Evolutionary conservation across 1,140 invertebrate genomes (phyloP).

Genomic region (Zaprionus nigranus): DNA sequence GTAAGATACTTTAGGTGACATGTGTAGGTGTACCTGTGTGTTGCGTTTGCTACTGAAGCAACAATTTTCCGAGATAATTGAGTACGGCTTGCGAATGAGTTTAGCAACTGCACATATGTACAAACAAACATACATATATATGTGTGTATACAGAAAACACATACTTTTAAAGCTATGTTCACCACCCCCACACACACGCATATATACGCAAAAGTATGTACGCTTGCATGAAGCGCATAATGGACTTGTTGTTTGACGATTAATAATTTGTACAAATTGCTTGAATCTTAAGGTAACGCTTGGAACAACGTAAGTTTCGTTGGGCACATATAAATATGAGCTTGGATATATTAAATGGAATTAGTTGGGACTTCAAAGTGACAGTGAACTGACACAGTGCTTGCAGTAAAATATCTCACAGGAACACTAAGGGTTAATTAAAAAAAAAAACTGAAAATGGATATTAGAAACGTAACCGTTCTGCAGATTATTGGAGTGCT

Average conservation of each 20-base stretch:
- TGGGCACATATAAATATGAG: slow-evolving; percentile 63
- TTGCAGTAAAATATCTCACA: neutral
- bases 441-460: slow-evolving; percentile 33
- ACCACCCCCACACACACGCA: slow-evolving; percentile 10
- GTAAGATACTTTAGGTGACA: slow-evolving; percentile 39
- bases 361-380: slow-evolving; percentile 54
- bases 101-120: slow-evolving; percentile 26
- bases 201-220: neutral
- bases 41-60: slow-evolving; percentile 53
- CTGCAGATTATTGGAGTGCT: slow-evolving; percentile 42
- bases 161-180: too few species aligned
- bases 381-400: slow-evolving; percentile 15
- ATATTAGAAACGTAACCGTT: slow-evolving; percentile 33
- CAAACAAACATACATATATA: neutral
- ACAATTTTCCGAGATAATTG: slow-evolving; percentile 76
- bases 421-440: neutral
- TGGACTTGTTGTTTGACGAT: slow-evolving; percentile 59
- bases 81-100: slow-evolving; percentile 61
- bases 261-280: slow-evolving; percentile 78
- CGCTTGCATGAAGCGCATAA: slow-evolving; percentile 52
- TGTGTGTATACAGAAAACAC: neutral
- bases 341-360: slow-evolving; percentile 31
- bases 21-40: slow-evolving; percentile 20
- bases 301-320: slow-evolving; percentile 27
- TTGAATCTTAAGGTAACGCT: slow-evolving; percentile 51